These are phyloP conservation scores for Podarcis muralis DNA, from an alignment of 2,113 vertebrate species.

Conservation along the genomic window DNA sequence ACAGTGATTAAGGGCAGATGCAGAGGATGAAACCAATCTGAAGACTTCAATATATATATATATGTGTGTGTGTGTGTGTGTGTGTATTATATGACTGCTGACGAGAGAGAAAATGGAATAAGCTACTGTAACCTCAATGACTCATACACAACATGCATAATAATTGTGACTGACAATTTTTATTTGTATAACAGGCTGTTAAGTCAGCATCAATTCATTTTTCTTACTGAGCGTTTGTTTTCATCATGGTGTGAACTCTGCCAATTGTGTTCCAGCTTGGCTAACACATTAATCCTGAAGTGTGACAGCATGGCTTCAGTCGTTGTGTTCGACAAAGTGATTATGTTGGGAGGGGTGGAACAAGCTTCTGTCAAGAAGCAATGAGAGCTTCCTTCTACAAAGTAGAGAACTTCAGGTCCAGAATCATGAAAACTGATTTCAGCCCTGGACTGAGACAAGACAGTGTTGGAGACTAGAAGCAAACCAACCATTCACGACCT, in stretches of 20 bases:
- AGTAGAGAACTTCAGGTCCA: not conserved
- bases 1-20: conserved; percentile 37
- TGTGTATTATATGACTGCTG: conserved; percentile 35
- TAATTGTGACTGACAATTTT: conserved; percentile 49
- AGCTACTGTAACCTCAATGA: conserved; percentile 23
- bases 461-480: not conserved
- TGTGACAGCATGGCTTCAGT: conserved; percentile 32
- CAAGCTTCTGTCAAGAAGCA: not conserved
- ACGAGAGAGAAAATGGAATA: conserved; percentile 1
- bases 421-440: not conserved
- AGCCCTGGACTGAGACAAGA: not conserved
- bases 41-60: conserved; percentile 32
- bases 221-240: conserved; percentile 50
- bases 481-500: not conserved
- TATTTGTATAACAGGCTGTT: conserved; percentile 51
- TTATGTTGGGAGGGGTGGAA: not conserved
- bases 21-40: conserved; percentile 49
- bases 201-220: conserved; percentile 52
- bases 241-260: conserved; percentile 33
- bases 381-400: not conserved
- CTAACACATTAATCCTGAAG: conserved; percentile 48
- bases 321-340: conserved; percentile 11
- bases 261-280: conserved; percentile 42
- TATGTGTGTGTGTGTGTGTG: no score
- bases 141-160: conserved; percentile 47